Percentiles rank a stretch among this genome's conserved stretches.
phyloP scores from a whole-genome alignment of 1,140 invertebrate species.

The Hylaeus anthracinus region DNA sequence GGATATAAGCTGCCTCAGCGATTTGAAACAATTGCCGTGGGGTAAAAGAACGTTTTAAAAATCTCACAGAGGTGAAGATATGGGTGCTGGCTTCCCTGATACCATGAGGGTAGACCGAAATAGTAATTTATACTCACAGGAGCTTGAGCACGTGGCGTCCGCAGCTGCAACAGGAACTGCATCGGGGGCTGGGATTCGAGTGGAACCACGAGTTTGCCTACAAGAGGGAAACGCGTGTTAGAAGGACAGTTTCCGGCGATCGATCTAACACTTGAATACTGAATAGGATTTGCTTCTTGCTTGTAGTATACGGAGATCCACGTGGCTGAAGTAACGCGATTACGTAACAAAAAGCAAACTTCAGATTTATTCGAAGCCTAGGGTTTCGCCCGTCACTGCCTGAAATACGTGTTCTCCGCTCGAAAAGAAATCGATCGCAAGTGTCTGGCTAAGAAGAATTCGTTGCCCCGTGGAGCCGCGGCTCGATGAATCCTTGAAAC shows the following conservation, averaged over 20 bases:
- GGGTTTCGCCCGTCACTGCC: no score
- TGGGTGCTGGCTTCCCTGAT: no score
- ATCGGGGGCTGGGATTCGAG: slow-evolving; percentile 3
- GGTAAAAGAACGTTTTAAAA: no score
- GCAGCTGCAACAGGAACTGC: not conserved
- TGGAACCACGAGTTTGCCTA: slow-evolving; percentile 21
- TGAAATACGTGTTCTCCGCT: no score
- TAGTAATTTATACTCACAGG: not conserved
- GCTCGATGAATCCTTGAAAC: slow-evolving; percentile 38
- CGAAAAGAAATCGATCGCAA: not conserved
- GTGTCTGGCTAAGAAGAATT: not conserved
- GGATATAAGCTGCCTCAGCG: no score
- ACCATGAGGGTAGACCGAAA: not conserved
- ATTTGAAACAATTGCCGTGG: no score
- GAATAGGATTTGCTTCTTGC: slow-evolving; percentile 8
- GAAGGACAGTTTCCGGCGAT: slow-evolving; percentile 22
- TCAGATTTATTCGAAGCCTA: no score
- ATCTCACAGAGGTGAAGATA: no score
- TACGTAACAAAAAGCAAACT: no score
- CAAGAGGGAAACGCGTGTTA: slow-evolving; percentile 24
- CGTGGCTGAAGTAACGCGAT: no score
- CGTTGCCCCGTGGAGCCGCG: not conserved
- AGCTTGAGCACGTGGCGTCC: not conserved
- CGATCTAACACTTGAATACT: not conserved
- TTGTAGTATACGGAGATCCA: not conserved